Evolutionary conservation across 2,113 vertebrate species (phyloP).

Genomic region (Channa argus): DNA sequence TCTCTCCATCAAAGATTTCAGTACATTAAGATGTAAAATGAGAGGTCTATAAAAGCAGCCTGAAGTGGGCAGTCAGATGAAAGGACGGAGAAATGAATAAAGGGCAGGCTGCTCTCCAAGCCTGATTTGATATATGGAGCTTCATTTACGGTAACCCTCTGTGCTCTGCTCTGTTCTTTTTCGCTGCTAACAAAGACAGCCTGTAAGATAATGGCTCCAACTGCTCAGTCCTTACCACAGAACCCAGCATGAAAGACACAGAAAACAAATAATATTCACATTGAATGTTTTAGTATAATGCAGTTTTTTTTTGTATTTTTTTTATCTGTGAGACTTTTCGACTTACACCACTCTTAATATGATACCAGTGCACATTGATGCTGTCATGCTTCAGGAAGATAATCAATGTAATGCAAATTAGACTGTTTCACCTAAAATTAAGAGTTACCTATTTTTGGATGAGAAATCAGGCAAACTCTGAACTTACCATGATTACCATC

Average conservation of each 20-base stretch:
- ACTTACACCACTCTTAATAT: too few species aligned
- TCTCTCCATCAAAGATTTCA: slow-evolving; percentile 32
- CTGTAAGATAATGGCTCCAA: background rate
- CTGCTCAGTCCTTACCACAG: slow-evolving; percentile 2
- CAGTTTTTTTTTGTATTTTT: too few species aligned
- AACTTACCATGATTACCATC: too few species aligned
- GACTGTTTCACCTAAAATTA: too few species aligned
- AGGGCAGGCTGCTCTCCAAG: background rate
- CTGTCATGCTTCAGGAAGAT: too few species aligned
- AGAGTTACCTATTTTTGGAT: too few species aligned
- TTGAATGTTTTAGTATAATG: too few species aligned
- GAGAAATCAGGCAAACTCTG: too few species aligned
- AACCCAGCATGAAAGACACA: background rate
- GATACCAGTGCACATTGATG: too few species aligned
- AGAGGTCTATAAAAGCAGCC: slow-evolving; percentile 8
- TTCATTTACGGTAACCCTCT: background rate
- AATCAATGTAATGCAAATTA: too few species aligned
- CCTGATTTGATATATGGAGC: slow-evolving; percentile 26
- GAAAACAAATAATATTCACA: background rate
- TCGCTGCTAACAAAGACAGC: slow-evolving; percentile 28
- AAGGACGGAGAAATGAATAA: slow-evolving; percentile 20
- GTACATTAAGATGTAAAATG: slow-evolving; percentile 23
- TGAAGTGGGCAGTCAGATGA: slow-evolving; percentile 22
- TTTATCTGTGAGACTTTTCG: too few species aligned
- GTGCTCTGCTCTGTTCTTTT: slow-evolving; percentile 8